Percentiles rank a stretch among this genome's conserved stretches.
Conservation (phyloP, 2,797 vertebrate genomes). For the Prunella strophiata region DNA sequence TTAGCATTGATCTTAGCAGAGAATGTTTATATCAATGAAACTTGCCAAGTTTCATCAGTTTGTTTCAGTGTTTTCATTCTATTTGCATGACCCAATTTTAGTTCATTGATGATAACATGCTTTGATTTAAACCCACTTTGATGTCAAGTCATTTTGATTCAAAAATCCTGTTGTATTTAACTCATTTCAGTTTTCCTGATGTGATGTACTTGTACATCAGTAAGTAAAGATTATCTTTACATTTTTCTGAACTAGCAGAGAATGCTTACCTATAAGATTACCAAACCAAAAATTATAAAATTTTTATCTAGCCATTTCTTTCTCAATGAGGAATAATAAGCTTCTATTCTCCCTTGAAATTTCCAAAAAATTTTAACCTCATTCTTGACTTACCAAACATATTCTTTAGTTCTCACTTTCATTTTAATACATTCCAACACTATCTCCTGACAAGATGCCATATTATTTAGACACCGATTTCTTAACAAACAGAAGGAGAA, state of each 20-base stretch:
- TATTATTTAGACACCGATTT: constrained; percentile 28
- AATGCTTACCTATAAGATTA: constrained; percentile 3
- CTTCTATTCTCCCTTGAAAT: not conserved
- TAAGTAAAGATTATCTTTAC: not conserved
- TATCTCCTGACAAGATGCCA: not conserved
- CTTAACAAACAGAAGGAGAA: constrained; percentile 39
- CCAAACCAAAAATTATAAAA: not conserved
- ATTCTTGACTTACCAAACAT: constrained; percentile 7
- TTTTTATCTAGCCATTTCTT: not conserved
- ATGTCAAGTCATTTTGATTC: constrained; percentile 62
- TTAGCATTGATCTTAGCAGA: constrained; percentile 37
- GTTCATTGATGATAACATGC: constrained; percentile 49
- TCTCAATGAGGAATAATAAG: not conserved
- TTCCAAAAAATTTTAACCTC: not conserved
- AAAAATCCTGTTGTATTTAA: constrained; percentile 69
- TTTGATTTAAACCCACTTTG: constrained; percentile 71
- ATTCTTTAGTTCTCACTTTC: not conserved
- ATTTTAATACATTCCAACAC: constrained; percentile 15
- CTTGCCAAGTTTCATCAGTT: constrained; percentile 56
- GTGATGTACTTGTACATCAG: constrained; percentile 33
- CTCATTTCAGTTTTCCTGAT: constrained; percentile 52
- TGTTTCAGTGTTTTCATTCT: constrained; percentile 44
- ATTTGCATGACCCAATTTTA: constrained; percentile 68
- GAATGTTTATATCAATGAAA: constrained; percentile 50
- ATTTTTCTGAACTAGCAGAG: not conserved